phyloP scores from a whole-genome alignment of 2,888 invertebrate genomes.

The Aricia artaxerxes region DNA sequence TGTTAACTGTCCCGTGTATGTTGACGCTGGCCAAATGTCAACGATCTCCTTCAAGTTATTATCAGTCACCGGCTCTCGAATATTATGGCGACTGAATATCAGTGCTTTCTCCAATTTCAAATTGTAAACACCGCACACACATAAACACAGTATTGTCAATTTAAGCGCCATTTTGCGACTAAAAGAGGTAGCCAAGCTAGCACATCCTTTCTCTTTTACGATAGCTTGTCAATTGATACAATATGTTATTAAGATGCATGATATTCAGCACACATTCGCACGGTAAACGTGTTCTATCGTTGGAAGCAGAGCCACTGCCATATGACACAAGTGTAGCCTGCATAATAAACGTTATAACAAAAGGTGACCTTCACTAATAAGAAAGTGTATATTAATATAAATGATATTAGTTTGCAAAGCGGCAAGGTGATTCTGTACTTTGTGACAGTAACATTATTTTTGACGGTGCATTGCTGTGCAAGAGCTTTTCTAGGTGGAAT shows the following conservation, averaged over 20 bases:
- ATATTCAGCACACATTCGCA: not conserved
- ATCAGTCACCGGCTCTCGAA: constrained; percentile 57
- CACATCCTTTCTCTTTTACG: not conserved
- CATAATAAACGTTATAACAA: not conserved
- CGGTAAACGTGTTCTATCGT: not conserved
- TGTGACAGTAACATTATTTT: too few relatives aligned
- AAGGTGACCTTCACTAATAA: not conserved
- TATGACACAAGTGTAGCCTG: not conserved
- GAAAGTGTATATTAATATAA: too few relatives aligned
- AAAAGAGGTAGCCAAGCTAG: not conserved
- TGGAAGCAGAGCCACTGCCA: not conserved
- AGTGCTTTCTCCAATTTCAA: constrained; percentile 54
- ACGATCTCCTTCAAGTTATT: constrained; percentile 48
- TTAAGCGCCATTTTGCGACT: constrained; percentile 35
- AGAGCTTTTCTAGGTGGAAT: not conserved
- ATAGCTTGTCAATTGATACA: not conserved
- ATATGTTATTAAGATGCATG: too few relatives aligned
- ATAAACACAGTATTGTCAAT: constrained; percentile 24
- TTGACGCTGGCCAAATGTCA: constrained; percentile 56
- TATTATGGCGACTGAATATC: constrained; percentile 62
- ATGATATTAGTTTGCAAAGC: too few relatives aligned
- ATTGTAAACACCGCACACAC: constrained; percentile 30
- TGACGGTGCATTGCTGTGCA: too few relatives aligned
- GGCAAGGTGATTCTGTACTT: too few relatives aligned
- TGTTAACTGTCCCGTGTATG: constrained; percentile 54